These are phyloP conservation scores for Actinia tenebrosa DNA, from an alignment of 64 coral and sea anemone genomes.

Conservation along the genomic window DNA sequence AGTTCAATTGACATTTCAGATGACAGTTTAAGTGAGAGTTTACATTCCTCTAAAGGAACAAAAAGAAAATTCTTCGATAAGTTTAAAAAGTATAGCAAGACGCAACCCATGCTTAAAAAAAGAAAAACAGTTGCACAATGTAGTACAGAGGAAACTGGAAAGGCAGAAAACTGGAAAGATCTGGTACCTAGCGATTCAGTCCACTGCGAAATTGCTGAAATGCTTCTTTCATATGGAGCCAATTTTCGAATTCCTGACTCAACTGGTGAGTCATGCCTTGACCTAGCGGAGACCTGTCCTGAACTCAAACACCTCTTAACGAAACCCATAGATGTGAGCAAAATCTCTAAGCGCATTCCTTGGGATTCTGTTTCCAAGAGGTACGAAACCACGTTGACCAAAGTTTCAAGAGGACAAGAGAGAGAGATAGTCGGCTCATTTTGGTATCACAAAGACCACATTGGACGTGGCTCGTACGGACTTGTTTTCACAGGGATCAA, in stretches of 20 bases:
- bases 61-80: background rate
- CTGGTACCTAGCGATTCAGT: conserved; percentile 15
- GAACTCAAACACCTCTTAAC: background rate
- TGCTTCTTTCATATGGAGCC: background rate
- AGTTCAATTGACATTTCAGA: too few relatives aligned
- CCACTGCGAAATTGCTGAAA: background rate
- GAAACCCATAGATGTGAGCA: background rate
- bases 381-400: background rate
- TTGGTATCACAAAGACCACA: conserved; percentile 1
- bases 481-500: conserved; percentile 18
- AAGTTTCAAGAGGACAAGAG: conserved; percentile 18
- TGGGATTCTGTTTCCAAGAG: background rate
- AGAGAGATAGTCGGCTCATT: background rate
- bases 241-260: background rate
- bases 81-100: background rate
- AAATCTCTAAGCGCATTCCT: background rate
- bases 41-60: background rate
- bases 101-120: background rate
- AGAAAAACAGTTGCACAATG: background rate
- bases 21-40: background rate
- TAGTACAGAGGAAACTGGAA: background rate
- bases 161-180: background rate
- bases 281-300: conserved; percentile 11
- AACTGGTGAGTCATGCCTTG: background rate
- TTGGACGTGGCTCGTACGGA: conserved; percentile 7